A percentile compares a stretch with the other conserved stretches of the same genome.
Evolutionary conservation across 2,113 vertebrate species (phyloP).

Genomic region (Pteronura brasiliensis): DNA sequence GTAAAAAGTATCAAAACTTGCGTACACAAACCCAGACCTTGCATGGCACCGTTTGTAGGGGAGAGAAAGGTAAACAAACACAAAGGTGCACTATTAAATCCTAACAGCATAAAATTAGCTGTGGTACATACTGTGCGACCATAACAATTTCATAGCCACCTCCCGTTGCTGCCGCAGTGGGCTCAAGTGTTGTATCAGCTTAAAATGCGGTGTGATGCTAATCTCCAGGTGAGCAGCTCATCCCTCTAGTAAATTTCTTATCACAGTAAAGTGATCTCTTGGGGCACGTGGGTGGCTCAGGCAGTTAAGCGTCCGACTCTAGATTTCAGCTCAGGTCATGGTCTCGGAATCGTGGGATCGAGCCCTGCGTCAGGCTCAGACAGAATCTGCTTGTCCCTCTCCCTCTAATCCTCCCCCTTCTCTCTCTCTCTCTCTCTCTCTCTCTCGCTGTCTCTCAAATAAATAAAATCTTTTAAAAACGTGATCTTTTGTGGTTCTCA

Average conservation of each 20-base stretch:
- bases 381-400: background rate
- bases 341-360: rapidly evolving
- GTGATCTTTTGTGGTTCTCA: background rate
- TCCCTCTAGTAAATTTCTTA: background rate
- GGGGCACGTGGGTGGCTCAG: background rate
- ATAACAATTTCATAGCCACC: background rate
- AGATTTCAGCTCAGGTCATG: background rate
- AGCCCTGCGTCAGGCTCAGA: background rate
- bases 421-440: too few species aligned
- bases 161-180: background rate
- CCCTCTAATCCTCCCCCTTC: background rate
- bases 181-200: background rate
- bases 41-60: background rate
- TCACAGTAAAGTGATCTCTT: background rate
- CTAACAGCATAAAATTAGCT: background rate
- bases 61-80: background rate
- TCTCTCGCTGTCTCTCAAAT: too few species aligned
- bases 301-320: background rate
- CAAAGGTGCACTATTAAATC: background rate
- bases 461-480: background rate
- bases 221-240: background rate
- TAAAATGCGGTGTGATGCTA: background rate
- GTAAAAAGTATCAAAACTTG: background rate
- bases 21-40: background rate
- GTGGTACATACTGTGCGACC: background rate